Percentiles rank a stretch among this genome's conserved stretches.
Conservation (phyloP, 2,797 vertebrate genomes). For the Gambusia yucatana region DNA sequence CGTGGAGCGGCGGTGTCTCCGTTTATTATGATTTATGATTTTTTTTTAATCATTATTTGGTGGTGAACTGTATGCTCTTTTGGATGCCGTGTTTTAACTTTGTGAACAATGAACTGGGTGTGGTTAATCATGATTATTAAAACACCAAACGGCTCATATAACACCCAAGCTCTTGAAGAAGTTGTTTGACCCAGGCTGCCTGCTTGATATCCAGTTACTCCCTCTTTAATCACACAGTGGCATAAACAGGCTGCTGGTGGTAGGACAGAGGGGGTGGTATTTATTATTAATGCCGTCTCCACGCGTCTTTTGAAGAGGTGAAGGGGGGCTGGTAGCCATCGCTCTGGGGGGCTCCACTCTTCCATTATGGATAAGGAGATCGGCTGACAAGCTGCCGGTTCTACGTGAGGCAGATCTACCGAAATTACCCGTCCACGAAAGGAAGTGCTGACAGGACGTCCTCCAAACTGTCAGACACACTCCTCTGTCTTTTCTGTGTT, state of each 20-base stretch:
- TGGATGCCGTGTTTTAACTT: not conserved
- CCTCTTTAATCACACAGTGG: slow-evolving; percentile 13
- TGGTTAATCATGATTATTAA: not conserved
- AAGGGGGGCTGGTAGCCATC: slow-evolving; percentile 33
- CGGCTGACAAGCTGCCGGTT: slow-evolving; percentile 39
- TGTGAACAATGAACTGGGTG: not conserved
- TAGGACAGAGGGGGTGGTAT: slow-evolving; percentile 15
- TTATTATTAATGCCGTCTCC: slow-evolving; percentile 65
- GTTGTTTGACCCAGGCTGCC: not conserved
- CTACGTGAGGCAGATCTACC: slow-evolving; percentile 16
- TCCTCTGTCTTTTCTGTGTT: not conserved
- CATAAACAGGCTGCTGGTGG: slow-evolving; percentile 34
- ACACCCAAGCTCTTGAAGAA: not conserved
- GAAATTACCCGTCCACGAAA: slow-evolving; percentile 5
- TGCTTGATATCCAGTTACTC: slow-evolving; percentile 7
- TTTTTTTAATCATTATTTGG: too few relatives aligned
- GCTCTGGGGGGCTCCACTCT: slow-evolving; percentile 19
- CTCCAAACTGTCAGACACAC: not conserved
- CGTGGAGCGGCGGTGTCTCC: not conserved
- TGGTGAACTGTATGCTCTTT: not conserved
- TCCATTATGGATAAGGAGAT: slow-evolving; percentile 70
- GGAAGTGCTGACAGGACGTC: not conserved
- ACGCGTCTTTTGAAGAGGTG: slow-evolving; percentile 57
- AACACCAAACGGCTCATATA: not conserved
- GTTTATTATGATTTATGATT: too few relatives aligned